A percentile compares a stretch with the other conserved stretches of the same genome.
phyloP scores from a whole-genome alignment of 2,888 invertebrate species.

The Trachelus iudaicus region DNA sequence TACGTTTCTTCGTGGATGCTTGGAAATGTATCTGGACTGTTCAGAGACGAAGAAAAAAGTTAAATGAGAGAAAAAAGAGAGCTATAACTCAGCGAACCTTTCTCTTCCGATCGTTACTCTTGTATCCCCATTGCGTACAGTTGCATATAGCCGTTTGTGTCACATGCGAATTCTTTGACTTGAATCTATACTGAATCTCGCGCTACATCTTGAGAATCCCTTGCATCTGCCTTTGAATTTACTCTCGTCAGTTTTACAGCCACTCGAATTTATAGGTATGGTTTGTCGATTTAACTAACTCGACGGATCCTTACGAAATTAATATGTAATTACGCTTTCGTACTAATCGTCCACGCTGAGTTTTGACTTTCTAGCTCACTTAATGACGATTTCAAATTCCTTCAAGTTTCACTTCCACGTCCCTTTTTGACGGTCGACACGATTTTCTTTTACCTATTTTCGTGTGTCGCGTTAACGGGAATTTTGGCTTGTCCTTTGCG shows the following conservation, averaged over 20 bases:
- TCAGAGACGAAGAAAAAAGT: background rate
- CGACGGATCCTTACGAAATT: background rate
- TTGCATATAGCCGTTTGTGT: background rate
- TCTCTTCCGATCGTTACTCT: background rate
- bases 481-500: background rate
- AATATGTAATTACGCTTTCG: background rate
- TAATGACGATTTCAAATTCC: background rate
- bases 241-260: background rate
- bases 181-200: background rate
- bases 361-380: background rate
- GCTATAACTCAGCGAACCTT: background rate
- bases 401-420: background rate
- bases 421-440: background rate
- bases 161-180: background rate
- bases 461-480: background rate
- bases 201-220: background rate
- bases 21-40: background rate
- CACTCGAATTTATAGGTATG: background rate
- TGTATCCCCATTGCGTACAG: background rate
- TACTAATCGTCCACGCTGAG: background rate
- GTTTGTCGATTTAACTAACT: background rate
- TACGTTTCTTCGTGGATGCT: background rate
- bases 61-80: background rate
- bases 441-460: background rate
- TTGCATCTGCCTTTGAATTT: background rate